A percentile compares a stretch with the other conserved stretches of the same genome.
Evolutionary conservation across 1,140 invertebrate species (phyloP).

Genomic region (Ceratoteleas bidentatus): DNA sequence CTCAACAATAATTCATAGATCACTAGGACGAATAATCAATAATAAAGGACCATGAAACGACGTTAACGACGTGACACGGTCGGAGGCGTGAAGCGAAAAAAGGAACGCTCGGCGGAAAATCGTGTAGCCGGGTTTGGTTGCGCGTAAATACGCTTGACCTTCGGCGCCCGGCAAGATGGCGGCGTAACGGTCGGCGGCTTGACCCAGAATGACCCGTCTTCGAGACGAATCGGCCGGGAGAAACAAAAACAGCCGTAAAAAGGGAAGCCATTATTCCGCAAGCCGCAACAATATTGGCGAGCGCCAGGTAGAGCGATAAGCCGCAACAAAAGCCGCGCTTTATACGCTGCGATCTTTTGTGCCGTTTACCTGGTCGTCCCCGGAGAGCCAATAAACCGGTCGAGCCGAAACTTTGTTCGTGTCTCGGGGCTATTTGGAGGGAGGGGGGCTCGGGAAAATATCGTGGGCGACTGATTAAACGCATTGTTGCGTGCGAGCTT

Average conservation of each 20-base stretch:
- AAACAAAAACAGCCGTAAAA: slow-evolving; percentile 30
- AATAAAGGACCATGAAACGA: neutral
- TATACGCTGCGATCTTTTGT: slow-evolving; percentile 45
- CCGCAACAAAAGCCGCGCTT: slow-evolving; percentile 43
- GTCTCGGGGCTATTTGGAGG: neutral
- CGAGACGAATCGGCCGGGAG: neutral
- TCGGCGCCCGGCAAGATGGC: neutral
- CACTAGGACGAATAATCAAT: no score
- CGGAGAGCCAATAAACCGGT: slow-evolving; percentile 53
- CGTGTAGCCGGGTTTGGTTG: neutral
- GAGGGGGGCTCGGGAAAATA: slow-evolving; percentile 17
- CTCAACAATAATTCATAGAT: no score
- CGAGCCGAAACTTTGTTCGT: slow-evolving; percentile 42
- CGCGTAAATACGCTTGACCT: slow-evolving; percentile 4
- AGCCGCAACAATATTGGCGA: slow-evolving; percentile 44
- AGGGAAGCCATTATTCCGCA: slow-evolving; percentile 33
- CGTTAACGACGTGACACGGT: neutral
- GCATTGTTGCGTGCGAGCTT: slow-evolving; percentile 45
- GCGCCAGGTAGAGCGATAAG: slow-evolving; percentile 53
- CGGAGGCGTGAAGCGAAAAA: neutral
- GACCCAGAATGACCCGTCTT: slow-evolving; percentile 30
- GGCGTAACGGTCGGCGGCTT: slow-evolving; percentile 14
- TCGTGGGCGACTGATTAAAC: slow-evolving; percentile 47
- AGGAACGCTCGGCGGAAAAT: neutral
- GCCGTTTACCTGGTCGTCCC: slow-evolving; percentile 40